Conservation (phyloP, 53 echinoderm and acorn worm species). For the Hippasteria phrygiana region DNA sequence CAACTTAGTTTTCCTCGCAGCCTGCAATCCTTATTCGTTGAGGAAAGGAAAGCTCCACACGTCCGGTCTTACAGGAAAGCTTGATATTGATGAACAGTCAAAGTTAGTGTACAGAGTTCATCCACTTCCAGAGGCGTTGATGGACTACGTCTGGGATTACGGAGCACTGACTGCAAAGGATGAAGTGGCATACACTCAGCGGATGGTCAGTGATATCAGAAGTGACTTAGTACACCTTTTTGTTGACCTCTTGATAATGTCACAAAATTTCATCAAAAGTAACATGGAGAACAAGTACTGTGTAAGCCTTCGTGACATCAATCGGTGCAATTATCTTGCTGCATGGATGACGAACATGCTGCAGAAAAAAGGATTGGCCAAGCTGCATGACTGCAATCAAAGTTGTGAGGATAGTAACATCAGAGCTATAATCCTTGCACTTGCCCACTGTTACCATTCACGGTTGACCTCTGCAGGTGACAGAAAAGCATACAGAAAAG, state of each 20-base stretch:
- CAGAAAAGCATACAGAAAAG: constrained; percentile 40
- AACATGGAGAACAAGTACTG: constrained; percentile 57
- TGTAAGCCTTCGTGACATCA: constrained; percentile 67
- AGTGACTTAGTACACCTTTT: constrained; percentile 26
- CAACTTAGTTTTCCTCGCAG: constrained; percentile 64
- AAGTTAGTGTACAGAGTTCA: constrained; percentile 70
- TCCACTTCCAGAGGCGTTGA: constrained; percentile 67
- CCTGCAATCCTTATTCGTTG: constrained; percentile 66
- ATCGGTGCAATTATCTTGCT: constrained; percentile 57
- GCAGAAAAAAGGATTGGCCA: constrained; percentile 21
- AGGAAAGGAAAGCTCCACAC: constrained; percentile 6
- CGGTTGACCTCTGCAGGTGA: constrained; percentile 27
- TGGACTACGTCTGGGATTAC: constrained; percentile 73
- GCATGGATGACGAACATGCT: constrained; percentile 55
- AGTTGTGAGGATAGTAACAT: not conserved
- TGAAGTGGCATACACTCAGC: constrained; percentile 54
- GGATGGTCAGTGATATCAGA: constrained; percentile 53
- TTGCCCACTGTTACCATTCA: constrained; percentile 70
- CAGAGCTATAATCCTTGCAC: constrained; percentile 57
- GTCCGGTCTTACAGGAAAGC: constrained; percentile 42
- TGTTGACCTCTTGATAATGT: constrained; percentile 68
- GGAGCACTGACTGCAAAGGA: constrained; percentile 62
- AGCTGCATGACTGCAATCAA: not conserved
- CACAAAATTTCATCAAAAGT: constrained; percentile 57
- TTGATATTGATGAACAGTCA: constrained; percentile 46